Evolutionary conservation across 53 echinoderm and acorn worm genomes (phyloP), one percentile per base, ranked within the genome.

Genomic region (Crossaster papposus): DNA sequence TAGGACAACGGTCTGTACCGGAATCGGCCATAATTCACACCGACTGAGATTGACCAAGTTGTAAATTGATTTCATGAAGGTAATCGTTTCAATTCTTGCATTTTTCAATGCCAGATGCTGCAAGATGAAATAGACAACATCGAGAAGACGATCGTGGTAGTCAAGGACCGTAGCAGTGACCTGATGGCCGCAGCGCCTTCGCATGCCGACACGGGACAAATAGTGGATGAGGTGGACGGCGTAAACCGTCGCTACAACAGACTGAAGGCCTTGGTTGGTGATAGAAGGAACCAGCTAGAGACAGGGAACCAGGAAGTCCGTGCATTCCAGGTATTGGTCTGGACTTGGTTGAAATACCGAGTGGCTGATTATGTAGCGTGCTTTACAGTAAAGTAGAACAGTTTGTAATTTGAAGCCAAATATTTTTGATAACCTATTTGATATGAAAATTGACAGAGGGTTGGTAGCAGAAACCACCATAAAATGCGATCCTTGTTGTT

Each of bases 101-200:
- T 28, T 22, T 14, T 74, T 33, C 22, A 74, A 74, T 12, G 11
- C 35, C 64, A 97, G 97, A 91, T 90, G 33, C 93, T 97, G 14
- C 91, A 94, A 65, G 90, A 92, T 18, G 95, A 97, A 54, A 94
- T 97, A 12, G 97, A 92, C 77, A 85, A 86, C 52, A 76, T 97
- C 18, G 97, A 97, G 86, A 75, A 86, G 20, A 81, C 91, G 23
- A 95, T 97, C 70, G 84, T 90, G 54, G 91, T 91, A 1, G 97
- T 97, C 28, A 91, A 95, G 80, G 97, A 97, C 88, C 93, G 90
- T 82, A 97, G 97, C 89, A 91, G 90, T 28, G 78, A 95, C 85
- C 92, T 97, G 30, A 97, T 97, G 97, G 86, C 97, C 81, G 97
- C 97, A 70, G 95, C 97, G 79, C 97, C 97, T 87, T 72, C 92